Conservation (phyloP, 2,797 vertebrate genomes). For the Arrhamphus sclerolepis region DNA sequence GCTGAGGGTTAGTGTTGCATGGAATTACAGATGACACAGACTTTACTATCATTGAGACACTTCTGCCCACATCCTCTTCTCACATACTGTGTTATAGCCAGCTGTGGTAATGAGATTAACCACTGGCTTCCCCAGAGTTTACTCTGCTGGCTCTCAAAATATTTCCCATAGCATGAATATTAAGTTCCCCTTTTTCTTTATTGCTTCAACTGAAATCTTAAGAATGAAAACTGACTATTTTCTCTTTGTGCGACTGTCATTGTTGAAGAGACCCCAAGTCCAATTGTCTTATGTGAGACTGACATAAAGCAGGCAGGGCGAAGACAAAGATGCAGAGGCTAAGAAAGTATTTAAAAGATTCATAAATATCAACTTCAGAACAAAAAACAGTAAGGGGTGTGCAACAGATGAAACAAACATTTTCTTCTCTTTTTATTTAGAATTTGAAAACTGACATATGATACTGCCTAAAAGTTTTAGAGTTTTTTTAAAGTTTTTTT, state of each 20-base stretch:
- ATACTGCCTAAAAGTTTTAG: no score
- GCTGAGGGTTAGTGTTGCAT: slow-evolving; percentile 35
- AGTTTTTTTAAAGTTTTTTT: no score
- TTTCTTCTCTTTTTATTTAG: no score
- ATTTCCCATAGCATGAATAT: slow-evolving; percentile 1
- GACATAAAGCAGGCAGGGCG: no score
- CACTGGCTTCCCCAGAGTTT: slow-evolving; percentile 19
- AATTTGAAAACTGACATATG: no score
- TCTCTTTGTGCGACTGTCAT: neutral
- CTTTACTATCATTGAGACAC: slow-evolving; percentile 31
- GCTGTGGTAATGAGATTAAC: slow-evolving; percentile 53
- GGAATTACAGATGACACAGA: slow-evolving; percentile 46
- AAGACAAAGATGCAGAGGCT: no score
- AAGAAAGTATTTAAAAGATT: no score
- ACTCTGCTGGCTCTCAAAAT: slow-evolving; percentile 12
- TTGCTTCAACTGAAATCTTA: neutral
- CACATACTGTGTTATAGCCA: slow-evolving; percentile 16
- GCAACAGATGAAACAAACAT: no score
- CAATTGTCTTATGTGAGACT: no score
- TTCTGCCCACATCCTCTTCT: slow-evolving; percentile 33
- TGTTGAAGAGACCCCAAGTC: no score
- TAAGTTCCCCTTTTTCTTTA: neutral
- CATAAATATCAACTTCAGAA: no score
- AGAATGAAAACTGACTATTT: neutral
- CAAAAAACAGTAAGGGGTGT: no score